A percentile compares a stretch with the other conserved stretches of the same genome.
Conservation (phyloP, 2,797 vertebrate species). For the Todus mexicanus region DNA sequence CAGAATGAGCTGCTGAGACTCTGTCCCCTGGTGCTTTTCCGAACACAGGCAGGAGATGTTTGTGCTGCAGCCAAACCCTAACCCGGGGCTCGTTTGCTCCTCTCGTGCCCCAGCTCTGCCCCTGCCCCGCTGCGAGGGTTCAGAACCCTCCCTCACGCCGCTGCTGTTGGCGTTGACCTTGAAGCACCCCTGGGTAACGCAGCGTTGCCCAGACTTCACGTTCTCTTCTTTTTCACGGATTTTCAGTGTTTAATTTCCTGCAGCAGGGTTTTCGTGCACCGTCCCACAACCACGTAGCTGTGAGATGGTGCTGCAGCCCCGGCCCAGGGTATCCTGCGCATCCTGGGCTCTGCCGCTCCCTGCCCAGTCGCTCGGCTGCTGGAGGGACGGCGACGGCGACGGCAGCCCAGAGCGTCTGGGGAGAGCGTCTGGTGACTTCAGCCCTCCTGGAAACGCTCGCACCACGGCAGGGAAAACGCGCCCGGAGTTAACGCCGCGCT, state of each 20-base stretch:
- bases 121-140: background rate
- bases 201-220: background rate
- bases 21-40: background rate
- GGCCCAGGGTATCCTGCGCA: background rate
- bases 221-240: background rate
- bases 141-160: background rate
- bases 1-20: background rate
- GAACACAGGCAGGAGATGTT: background rate
- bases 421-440: background rate
- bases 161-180: background rate
- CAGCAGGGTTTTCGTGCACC: background rate
- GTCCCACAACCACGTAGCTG: rapidly evolving
- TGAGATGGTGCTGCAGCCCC: background rate
- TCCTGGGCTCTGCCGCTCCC: no score
- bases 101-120: background rate
- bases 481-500: no score
- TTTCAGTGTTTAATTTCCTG: rapidly evolving
- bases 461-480: rapidly evolving
- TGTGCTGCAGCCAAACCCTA: background rate
- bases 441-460: background rate
- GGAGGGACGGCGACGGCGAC: background rate
- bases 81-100: background rate
- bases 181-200: rapidly evolving
- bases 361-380: background rate
- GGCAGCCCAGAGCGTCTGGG: background rate